Conservation (phyloP, 2,797 vertebrate genomes). For the Hippoglossus hippoglossus region DNA sequence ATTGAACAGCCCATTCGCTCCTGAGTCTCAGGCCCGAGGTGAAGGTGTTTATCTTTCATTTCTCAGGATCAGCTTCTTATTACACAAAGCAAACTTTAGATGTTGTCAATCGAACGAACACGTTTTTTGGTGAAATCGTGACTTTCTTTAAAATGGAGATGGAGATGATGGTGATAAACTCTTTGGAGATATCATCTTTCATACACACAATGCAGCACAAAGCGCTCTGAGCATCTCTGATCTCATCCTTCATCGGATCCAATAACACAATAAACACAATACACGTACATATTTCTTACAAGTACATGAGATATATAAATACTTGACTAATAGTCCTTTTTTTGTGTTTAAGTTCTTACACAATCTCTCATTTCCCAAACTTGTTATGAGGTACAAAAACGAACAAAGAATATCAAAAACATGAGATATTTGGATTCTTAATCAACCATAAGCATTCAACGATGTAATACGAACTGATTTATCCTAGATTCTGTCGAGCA, state of each 20-base stretch:
- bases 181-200: neutral
- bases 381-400: too few species aligned
- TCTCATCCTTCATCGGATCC: neutral
- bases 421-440: too few species aligned
- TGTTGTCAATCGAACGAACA: neutral
- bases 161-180: neutral
- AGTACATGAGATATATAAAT: too few species aligned
- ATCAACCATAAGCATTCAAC: too few species aligned
- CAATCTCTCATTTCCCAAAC: too few species aligned
- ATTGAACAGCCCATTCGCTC: conserved; percentile 45
- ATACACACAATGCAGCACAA: neutral
- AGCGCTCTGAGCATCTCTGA: neutral
- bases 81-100: neutral
- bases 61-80: conserved; percentile 39
- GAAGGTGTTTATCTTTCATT: conserved; percentile 57
- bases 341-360: too few species aligned
- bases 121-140: neutral
- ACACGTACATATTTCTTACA: too few species aligned
- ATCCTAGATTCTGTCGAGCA: too few species aligned
- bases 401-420: too few species aligned
- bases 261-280: neutral
- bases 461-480: too few species aligned
- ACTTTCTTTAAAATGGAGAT: neutral
- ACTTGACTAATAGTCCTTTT: too few species aligned
- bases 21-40: conserved; percentile 14